Evolutionary conservation across 2,888 invertebrate genomes (phyloP).

Genomic region (Rugalucina vietnamica): DNA sequence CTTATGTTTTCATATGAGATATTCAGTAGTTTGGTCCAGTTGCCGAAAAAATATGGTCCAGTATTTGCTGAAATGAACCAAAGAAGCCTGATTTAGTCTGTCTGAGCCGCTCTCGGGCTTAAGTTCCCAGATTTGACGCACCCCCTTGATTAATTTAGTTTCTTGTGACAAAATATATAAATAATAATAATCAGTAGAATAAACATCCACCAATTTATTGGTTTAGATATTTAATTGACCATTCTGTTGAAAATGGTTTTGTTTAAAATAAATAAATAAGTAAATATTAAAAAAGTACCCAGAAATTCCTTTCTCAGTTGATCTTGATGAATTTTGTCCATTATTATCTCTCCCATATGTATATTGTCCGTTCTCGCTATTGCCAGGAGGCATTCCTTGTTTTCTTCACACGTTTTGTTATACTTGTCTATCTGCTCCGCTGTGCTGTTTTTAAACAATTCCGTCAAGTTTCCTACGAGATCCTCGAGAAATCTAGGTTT

Average conservation of each 20-base stretch:
- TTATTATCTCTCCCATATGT: not conserved
- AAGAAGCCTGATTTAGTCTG: no score
- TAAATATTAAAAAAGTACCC: not conserved
- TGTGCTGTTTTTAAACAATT: not conserved
- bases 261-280: not conserved
- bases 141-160: no score
- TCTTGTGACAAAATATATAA: no score
- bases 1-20: not conserved
- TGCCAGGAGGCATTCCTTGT: constrained; percentile 21
- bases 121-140: no score
- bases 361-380: constrained; percentile 25
- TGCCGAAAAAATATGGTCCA: not conserved
- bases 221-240: not conserved
- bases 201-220: no score
- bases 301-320: not conserved
- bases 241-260: not conserved
- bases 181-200: no score
- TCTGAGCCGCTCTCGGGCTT: no score
- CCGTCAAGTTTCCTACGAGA: constrained; percentile 15
- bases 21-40: not conserved
- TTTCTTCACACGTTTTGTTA: constrained; percentile 19
- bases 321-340: not conserved
- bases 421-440: not conserved
- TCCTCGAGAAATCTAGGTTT: constrained; percentile 39
- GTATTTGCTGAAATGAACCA: not conserved